Percentiles rank a stretch among this genome's conserved stretches.
phyloP scores from a whole-genome alignment of 2,888 invertebrate genomes.

The Gymnosoma rotundatum region DNA sequence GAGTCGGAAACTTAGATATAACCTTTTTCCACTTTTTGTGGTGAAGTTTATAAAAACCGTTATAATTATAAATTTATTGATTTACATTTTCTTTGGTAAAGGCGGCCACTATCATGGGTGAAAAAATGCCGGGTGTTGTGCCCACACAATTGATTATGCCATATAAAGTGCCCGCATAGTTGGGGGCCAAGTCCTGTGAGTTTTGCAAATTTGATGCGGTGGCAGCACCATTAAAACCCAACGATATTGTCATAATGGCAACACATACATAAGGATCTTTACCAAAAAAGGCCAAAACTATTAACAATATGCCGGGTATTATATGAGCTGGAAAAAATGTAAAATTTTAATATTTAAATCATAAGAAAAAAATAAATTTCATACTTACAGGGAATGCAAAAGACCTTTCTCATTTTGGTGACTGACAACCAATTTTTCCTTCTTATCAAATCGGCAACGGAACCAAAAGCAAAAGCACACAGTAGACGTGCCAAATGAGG shows the following conservation, averaged over 20 bases:
- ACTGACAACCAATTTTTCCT: constrained; percentile 82
- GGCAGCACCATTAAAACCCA: constrained; percentile 87
- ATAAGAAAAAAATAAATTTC: not conserved
- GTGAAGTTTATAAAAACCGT: too few species aligned
- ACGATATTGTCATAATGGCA: constrained; percentile 86
- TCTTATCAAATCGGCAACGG: constrained; percentile 86
- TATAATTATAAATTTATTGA: not conserved
- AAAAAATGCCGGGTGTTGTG: constrained; percentile 87
- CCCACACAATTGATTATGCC: constrained; percentile 90
- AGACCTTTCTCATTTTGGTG: constrained; percentile 86
- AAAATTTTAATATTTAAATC: not conserved
- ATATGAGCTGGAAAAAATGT: constrained; percentile 83
- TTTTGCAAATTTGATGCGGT: constrained; percentile 85
- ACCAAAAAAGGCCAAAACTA: constrained; percentile 85
- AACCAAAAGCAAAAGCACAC: constrained; percentile 88
- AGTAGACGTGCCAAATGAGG: constrained; percentile 88
- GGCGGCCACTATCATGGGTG: constrained; percentile 86
- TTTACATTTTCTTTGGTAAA: constrained; percentile 77
- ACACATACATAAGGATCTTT: constrained; percentile 86
- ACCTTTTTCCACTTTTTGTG: too few species aligned
- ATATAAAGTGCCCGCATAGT: constrained; percentile 88
- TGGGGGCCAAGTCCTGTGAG: constrained; percentile 88
- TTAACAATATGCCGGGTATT: constrained; percentile 84
- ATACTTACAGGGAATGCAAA: constrained; percentile 85
- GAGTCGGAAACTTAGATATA: too few species aligned